A percentile compares a stretch with the other conserved stretches of the same genome.
These are phyloP conservation scores for Drosophila santomea DNA, from an alignment of 1,140 invertebrate species.

Conservation along the genomic window DNA sequence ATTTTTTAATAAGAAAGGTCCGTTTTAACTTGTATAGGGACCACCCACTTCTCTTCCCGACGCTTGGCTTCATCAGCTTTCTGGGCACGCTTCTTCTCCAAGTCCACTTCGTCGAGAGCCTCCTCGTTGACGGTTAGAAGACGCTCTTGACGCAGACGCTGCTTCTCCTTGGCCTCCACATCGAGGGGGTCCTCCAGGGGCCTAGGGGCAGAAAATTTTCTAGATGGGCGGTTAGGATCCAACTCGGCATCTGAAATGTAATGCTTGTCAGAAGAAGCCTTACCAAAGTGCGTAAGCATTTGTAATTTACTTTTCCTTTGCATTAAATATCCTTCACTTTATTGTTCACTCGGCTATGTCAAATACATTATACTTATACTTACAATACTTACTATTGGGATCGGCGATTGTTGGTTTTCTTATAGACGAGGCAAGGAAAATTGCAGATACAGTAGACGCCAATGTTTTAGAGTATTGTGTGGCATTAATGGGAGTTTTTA, in stretches of 20 bases:
- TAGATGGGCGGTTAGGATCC: conserved; percentile 87
- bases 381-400: conserved; percentile 56
- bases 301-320: neutral
- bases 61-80: conserved; percentile 87
- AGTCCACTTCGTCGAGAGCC: conserved; percentile 85
- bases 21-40: too few relatives aligned
- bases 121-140: conserved; percentile 84
- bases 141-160: conserved; percentile 85
- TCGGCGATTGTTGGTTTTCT: conserved; percentile 24
- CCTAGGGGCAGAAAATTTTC: conserved; percentile 87
- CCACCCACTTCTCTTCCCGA: conserved; percentile 87
- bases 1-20: neutral
- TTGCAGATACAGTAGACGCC: conserved; percentile 72
- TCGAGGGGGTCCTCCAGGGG: conserved; percentile 86
- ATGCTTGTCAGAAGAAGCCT: conserved; percentile 33
- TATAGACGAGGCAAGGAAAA: conserved; percentile 57
- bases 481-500: conserved; percentile 46
- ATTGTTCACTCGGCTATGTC: conserved; percentile 3
- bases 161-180: conserved; percentile 85
- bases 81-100: conserved; percentile 86
- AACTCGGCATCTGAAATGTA: conserved; percentile 85
- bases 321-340: conserved; percentile 5
- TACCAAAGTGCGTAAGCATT: neutral
- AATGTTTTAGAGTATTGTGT: conserved; percentile 61
- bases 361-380: conserved; percentile 19